phyloP scores from a whole-genome alignment of 2,113 vertebrate genomes.

The Himantopus leucocephalus region DNA sequence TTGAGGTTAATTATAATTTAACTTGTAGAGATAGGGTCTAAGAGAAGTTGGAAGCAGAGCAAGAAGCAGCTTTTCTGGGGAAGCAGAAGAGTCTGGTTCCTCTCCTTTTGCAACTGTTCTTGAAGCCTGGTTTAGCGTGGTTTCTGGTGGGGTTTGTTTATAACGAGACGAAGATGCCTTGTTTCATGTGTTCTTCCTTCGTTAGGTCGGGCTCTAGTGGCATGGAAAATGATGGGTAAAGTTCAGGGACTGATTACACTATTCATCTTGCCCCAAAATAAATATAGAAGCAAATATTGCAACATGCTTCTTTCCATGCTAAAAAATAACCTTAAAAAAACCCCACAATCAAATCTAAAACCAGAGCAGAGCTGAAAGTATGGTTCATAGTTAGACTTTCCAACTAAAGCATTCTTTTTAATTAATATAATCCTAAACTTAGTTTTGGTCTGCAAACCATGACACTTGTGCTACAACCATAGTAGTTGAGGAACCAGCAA shows the following conservation, averaged over 20 bases:
- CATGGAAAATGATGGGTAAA: slow-evolving; percentile 1
- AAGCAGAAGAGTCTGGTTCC: slow-evolving; percentile 1
- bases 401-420: neutral
- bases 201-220: neutral
- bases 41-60: neutral
- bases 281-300: slow-evolving; percentile 47
- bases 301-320: neutral
- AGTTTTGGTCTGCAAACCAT: neutral
- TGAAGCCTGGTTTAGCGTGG: neutral
- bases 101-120: neutral
- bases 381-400: neutral
- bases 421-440: neutral
- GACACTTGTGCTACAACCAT: neutral
- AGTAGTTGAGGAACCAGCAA: neutral
- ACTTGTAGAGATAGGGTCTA: neutral
- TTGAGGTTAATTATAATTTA: neutral
- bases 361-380: neutral
- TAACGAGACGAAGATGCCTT: accelerated
- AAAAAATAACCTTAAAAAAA: neutral
- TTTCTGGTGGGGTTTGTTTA: neutral
- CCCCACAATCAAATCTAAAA: neutral
- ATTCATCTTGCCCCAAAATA: slow-evolving; percentile 17
- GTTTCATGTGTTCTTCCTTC: neutral
- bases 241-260: slow-evolving; percentile 38
- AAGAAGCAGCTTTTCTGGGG: neutral